Conservation (phyloP, 2,113 vertebrate species). For the Phasianus colchicus region DNA sequence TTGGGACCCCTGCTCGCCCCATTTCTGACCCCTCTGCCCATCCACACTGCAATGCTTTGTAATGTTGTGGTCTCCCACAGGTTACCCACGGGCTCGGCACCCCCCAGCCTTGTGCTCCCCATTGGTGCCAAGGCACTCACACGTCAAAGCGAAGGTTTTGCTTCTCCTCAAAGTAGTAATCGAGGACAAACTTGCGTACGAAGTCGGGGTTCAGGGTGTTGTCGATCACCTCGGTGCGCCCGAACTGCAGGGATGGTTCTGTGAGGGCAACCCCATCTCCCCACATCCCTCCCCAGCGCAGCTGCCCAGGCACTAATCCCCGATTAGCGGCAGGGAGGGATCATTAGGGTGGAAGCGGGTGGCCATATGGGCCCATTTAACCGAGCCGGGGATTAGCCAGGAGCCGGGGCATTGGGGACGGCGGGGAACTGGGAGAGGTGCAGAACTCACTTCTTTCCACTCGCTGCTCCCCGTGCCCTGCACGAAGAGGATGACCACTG, state of each 20-base stretch:
- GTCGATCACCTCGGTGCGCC: constrained; percentile 95
- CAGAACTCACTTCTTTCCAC: constrained; percentile 86
- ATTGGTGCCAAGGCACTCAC: constrained; percentile 79
- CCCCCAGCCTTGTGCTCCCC: neutral
- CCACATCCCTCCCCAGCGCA: neutral
- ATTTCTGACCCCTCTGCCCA: neutral
- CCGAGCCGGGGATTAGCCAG: constrained; percentile 11
- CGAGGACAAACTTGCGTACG: constrained; percentile 94
- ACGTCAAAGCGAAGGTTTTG: constrained; percentile 96
- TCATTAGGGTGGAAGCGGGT: constrained; percentile 1
- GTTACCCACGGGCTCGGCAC: neutral
- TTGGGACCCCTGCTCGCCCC: neutral
- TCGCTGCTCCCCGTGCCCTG: constrained; percentile 85
- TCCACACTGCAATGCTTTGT: neutral
- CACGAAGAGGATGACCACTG: constrained; percentile 85
- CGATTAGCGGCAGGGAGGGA: constrained; percentile 6
- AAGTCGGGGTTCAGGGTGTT: constrained; percentile 98
- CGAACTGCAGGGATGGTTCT: constrained; percentile 80
- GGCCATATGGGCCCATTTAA: constrained; percentile 46
- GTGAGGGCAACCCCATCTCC: neutral
- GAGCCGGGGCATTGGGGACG: neutral
- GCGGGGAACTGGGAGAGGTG: neutral
- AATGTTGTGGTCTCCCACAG: neutral
- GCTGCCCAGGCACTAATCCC: constrained; percentile 40
- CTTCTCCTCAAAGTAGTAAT: constrained; percentile 98